These are phyloP conservation scores for Avahi laniger DNA, from an alignment of 2,797 vertebrate species.

Conservation along the genomic window DNA sequence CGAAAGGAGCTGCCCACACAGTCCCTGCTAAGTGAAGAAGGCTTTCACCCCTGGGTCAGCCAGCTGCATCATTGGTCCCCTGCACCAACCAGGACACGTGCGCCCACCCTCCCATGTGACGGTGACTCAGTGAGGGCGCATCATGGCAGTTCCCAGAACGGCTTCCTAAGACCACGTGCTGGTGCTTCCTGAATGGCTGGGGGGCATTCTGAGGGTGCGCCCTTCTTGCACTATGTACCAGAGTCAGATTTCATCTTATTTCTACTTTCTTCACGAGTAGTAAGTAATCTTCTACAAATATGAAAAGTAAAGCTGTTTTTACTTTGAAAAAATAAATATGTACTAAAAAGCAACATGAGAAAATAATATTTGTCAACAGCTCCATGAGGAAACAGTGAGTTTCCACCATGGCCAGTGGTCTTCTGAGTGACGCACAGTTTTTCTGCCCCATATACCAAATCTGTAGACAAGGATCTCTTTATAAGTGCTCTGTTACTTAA, in stretches of 20 bases:
- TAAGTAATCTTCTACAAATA: background rate
- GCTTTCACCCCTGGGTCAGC: background rate
- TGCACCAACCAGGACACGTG: fast-evolving
- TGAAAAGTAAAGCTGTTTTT: background rate
- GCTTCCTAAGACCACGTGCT: background rate
- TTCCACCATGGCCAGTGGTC: background rate
- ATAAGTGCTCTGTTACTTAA: background rate
- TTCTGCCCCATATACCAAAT: background rate
- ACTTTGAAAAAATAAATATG: background rate
- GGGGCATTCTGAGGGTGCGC: background rate
- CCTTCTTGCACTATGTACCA: background rate
- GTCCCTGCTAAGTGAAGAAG: background rate
- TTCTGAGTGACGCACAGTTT: background rate
- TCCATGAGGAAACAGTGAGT: background rate
- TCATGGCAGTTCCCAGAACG: background rate
- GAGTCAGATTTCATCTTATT: background rate
- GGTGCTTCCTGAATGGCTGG: background rate
- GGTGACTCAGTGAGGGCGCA: background rate
- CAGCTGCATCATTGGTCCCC: background rate
- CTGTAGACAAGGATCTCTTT: background rate
- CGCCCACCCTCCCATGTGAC: background rate
- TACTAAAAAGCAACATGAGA: background rate
- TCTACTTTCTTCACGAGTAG: background rate
- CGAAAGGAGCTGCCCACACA: background rate
- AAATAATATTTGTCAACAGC: background rate